Evolutionary conservation across 2,797 vertebrate genomes (phyloP).

Genomic region (Agapornis canus): DNA sequence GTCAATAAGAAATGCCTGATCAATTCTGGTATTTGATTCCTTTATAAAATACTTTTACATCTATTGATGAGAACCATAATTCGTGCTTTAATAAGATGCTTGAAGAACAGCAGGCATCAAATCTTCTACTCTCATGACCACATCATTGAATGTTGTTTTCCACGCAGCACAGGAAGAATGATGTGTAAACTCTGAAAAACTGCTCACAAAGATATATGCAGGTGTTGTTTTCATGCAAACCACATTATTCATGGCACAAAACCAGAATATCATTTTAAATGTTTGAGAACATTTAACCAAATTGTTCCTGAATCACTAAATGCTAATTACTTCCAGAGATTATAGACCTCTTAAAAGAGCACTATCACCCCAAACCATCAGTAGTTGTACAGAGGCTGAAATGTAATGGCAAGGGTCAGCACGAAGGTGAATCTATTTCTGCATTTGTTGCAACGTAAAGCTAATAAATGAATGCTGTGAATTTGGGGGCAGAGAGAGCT

Average conservation of each 20-base stretch:
- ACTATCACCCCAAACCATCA: neutral
- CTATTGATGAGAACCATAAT: neutral
- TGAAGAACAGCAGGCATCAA: neutral
- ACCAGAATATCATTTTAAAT: neutral
- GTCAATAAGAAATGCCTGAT: neutral
- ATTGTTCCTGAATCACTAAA: neutral
- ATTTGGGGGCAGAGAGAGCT: neutral
- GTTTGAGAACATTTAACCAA: neutral
- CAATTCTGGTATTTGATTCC: neutral
- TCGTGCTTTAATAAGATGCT: neutral
- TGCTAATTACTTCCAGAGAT: neutral
- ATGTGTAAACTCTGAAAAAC: neutral
- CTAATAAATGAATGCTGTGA: conserved; percentile 11
- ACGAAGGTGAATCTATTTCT: neutral
- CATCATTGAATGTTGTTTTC: neutral
- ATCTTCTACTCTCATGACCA: neutral
- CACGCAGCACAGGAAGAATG: neutral
- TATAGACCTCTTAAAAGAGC: neutral
- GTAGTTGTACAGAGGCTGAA: neutral
- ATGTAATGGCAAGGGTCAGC: neutral
- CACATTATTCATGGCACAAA: neutral
- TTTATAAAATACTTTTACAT: neutral
- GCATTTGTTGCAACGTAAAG: neutral
- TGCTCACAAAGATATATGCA: neutral
- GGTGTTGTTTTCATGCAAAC: neutral